Evolutionary conservation across 2,113 vertebrate genomes (phyloP).

Genomic region (Ciconia maguari): DNA sequence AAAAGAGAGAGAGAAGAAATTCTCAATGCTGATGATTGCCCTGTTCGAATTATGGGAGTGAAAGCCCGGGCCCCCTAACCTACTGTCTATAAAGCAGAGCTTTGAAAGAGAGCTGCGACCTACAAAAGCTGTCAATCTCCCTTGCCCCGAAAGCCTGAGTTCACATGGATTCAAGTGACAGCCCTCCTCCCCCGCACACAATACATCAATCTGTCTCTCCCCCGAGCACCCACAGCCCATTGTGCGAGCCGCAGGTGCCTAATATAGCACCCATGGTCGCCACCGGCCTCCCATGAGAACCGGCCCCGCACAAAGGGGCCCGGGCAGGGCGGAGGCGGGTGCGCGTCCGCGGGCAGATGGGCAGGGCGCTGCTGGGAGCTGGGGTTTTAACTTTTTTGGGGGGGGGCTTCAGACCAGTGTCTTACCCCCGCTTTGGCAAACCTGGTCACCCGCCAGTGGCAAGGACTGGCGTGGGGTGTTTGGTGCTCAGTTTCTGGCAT

Average conservation of each 20-base stretch:
- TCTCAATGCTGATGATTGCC: conserved; percentile 81
- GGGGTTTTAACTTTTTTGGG: background rate
- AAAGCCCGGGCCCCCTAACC: conserved; percentile 85
- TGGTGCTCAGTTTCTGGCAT: background rate
- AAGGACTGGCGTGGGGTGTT: background rate
- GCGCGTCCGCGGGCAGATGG: conserved; percentile 72
- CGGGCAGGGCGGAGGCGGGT: conserved; percentile 83
- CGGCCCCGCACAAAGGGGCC: conserved; percentile 88
- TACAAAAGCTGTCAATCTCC: conserved; percentile 99
- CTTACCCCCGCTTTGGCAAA: background rate
- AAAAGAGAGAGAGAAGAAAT: conserved; percentile 62
- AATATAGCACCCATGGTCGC: conserved; percentile 90
- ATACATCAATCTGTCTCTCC: conserved; percentile 99
- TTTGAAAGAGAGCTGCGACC: conserved; percentile 90
- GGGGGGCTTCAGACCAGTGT: fast-evolving
- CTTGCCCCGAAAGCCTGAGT: conserved; percentile 91
- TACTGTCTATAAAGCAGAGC: conserved; percentile 96
- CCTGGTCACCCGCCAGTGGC: background rate
- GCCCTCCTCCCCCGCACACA: conserved; percentile 90
- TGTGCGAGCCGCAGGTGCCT: conserved; percentile 96
- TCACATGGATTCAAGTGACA: conserved; percentile 98
- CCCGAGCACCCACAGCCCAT: conserved; percentile 90
- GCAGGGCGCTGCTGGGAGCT: conserved; percentile 39
- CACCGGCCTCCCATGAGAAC: conserved; percentile 87
- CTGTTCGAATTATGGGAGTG: conserved; percentile 82